Evolutionary conservation across 2,113 vertebrate genomes (phyloP), one percentile per base, ranked within the genome.

Genomic region (Delphinapterus leucas): DNA sequence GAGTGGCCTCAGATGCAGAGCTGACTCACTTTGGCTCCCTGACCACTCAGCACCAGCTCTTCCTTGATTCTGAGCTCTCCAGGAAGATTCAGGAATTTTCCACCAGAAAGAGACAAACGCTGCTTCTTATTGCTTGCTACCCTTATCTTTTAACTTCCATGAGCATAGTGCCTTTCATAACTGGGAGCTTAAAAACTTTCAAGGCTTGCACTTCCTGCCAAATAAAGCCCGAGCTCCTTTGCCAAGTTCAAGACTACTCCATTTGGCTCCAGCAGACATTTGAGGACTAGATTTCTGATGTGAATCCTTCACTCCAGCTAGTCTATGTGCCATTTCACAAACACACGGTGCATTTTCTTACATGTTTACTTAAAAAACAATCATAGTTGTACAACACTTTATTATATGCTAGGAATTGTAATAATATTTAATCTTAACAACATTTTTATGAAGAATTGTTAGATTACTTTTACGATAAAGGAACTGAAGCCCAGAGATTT

Each of bases 1-100:
- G 12, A 21, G 4, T 0, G 25, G 47, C 33, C 5, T 77, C 11
- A 26, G 25, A 3, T 0, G 4, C 1, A 20, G 74, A 44, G 12
- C 3, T 4, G 25, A 76, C 23, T 80, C 25, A 5, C 12, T 6
- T 33, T 21, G 17, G 13, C 49, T 65, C 18, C 25, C 11, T 67
- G 6, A 26, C 13, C 17, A 25, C 10, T 7, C 1, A 18, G 5
- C 1, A 21, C 47, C 13, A 2, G n/a, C 60, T 65, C 33, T 13
- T 81, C 11, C 13, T 31, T 53, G 7, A 60, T 60, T 44, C 26
- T 14, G 13, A 60, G 8, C 18, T 96, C 60, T 93, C 44, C 18
- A 77, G 26, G 18, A 6, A 88, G 31, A 73, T 93, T 55, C 67
- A n/a, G 44, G 21, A 76, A 89, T 79, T 87, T 31, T 67, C 44